A percentile compares a stretch with the other conserved stretches of the same genome.
phyloP scores from a whole-genome alignment of 2,797 vertebrate species.

The Loris lydekkerianus region DNA sequence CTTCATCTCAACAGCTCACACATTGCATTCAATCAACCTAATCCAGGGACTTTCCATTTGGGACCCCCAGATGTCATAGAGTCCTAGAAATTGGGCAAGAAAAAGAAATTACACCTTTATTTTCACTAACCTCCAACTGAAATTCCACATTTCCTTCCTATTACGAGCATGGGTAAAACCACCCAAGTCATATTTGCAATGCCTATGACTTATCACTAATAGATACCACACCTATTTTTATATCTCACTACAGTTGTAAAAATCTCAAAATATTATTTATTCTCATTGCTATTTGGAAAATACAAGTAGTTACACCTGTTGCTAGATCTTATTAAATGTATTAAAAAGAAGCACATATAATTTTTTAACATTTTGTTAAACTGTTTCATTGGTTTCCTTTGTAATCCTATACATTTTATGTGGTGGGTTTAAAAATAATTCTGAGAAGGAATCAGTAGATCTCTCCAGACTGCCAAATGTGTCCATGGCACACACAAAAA shows the following conservation, averaged over 20 bases:
- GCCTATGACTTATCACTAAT: neutral
- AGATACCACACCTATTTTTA: neutral
- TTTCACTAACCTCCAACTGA: constrained; percentile 49
- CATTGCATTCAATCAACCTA: neutral
- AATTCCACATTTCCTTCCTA: constrained; percentile 22
- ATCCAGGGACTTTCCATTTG: neutral
- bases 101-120: neutral
- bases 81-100: neutral
- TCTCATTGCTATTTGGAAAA: constrained; percentile 32
- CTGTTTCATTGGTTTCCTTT: neutral
- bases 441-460: neutral
- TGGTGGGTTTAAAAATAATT: constrained; percentile 28
- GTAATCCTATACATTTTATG: neutral
- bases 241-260: neutral
- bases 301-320: neutral
- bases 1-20: neutral
- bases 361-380: constrained; percentile 34
- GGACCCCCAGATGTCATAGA: neutral
- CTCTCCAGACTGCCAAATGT: neutral
- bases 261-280: neutral
- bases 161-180: neutral
- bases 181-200: neutral
- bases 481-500: neutral
- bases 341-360: neutral
- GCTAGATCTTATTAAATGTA: constrained; percentile 13